Evolutionary conservation across 2,113 vertebrate species (phyloP).

Genomic region (Gnathochromis pfefferi): DNA sequence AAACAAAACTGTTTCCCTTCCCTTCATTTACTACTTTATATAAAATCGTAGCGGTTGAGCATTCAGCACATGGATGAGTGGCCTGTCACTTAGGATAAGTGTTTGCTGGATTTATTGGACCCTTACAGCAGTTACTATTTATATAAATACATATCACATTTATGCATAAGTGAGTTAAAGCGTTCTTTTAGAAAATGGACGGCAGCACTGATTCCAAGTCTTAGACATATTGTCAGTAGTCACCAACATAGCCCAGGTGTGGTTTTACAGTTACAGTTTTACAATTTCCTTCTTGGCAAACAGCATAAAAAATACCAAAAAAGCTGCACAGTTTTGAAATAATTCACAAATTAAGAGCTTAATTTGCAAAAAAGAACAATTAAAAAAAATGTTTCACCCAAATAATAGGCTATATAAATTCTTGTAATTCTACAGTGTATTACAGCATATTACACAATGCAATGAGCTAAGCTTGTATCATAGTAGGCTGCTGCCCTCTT

Average conservation of each 20-base stretch:
- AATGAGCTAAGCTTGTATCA: not conserved
- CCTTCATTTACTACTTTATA: not conserved
- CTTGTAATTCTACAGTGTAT: not conserved
- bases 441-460: not conserved
- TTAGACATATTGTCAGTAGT: not conserved
- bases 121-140: not conserved
- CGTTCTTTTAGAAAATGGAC: not conserved
- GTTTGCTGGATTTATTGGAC: not conserved
- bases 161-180: not conserved
- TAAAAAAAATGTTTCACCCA: not conserved
- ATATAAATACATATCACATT: not conserved
- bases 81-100: not conserved
- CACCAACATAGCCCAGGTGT: not conserved
- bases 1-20: not conserved
- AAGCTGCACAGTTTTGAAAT: not conserved
- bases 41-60: not conserved
- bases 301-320: not conserved
- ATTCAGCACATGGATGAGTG: not conserved
- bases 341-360: not conserved
- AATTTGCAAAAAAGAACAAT: not conserved
- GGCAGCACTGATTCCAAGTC: not conserved
- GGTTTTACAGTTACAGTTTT: not conserved
- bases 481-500: constrained; percentile 47
- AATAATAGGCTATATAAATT: not conserved
- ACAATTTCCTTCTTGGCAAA: not conserved